Conservation (phyloP, 37 sponge, comb jelly and placozoan genomes). For the Eunapius fragilis region DNA sequence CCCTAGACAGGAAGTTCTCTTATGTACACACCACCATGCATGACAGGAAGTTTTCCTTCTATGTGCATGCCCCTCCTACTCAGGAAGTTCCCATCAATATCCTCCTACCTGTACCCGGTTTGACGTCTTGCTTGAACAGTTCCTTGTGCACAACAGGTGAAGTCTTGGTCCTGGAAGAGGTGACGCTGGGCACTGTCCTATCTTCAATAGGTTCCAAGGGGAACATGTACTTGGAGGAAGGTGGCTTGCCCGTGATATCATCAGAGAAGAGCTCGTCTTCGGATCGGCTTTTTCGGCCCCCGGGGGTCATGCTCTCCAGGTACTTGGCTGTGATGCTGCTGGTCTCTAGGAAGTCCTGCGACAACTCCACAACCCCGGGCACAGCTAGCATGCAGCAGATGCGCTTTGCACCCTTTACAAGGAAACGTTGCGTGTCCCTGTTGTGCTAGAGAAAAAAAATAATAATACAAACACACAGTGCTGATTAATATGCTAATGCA, state of each 20-base stretch:
- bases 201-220: background rate
- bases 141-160: background rate
- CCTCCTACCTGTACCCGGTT: background rate
- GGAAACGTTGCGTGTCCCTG: constrained; percentile 33
- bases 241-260: background rate
- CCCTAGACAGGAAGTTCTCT: no score
- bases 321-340: background rate
- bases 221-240: background rate
- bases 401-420: constrained; percentile 12
- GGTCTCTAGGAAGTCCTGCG: constrained; percentile 4
- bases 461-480: background rate
- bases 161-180: background rate
- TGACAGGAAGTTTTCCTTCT: background rate
- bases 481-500: background rate
- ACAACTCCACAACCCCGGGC: constrained; percentile 36
- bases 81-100: no score
- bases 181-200: background rate
- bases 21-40: no score
- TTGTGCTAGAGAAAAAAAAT: constrained; percentile 1
- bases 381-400: constrained; percentile 43
- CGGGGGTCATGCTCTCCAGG: background rate
- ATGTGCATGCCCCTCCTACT: background rate
- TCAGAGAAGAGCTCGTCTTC: background rate
- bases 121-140: background rate
- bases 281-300: background rate